Percentiles rank a stretch among this genome's conserved stretches.
These are phyloP conservation scores for Zootermopsis nevadensis DNA, from an alignment of 2,888 invertebrate species.

Conservation along the genomic window DNA sequence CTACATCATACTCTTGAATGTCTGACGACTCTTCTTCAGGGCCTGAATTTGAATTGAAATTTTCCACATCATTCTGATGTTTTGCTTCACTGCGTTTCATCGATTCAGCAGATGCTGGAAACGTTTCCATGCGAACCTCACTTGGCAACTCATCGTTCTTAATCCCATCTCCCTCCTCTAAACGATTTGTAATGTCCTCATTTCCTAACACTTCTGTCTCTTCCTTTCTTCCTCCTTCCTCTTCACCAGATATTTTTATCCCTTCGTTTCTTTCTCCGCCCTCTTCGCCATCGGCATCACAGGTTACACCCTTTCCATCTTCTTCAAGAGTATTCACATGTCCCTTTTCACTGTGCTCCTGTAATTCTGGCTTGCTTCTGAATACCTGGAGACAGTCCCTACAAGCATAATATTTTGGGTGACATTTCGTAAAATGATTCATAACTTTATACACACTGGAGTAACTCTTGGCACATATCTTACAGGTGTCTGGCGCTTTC, in stretches of 20 bases:
- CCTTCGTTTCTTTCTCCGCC: slow-evolving; percentile 29
- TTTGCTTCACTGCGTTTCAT: slow-evolving; percentile 4
- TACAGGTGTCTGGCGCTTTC: slow-evolving; percentile 67
- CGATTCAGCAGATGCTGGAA: neutral
- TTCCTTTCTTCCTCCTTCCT: slow-evolving; percentile 56
- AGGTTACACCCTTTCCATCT: neutral
- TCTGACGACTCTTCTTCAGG: slow-evolving; percentile 10
- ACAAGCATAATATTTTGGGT: slow-evolving; percentile 70
- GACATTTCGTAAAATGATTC: slow-evolving; percentile 70
- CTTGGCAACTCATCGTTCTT: slow-evolving; percentile 1
- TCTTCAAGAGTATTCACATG: slow-evolving; percentile 9
- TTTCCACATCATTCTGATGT: neutral
- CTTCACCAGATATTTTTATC: slow-evolving; percentile 47
- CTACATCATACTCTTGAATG: neutral
- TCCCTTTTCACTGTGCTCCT: slow-evolving; percentile 63
- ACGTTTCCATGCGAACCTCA: neutral
- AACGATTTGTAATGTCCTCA: slow-evolving; percentile 30
- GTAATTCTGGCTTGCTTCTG: slow-evolving; percentile 65
- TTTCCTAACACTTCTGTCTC: slow-evolving; percentile 51
- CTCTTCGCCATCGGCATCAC: slow-evolving; percentile 19
- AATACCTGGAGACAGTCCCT: slow-evolving; percentile 71
- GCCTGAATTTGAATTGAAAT: neutral
- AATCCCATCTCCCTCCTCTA: slow-evolving; percentile 32
- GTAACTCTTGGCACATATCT: slow-evolving; percentile 71
- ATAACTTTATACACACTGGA: slow-evolving; percentile 71